These are phyloP conservation scores for Mastomys coucha DNA, from an alignment of 2,113 vertebrate species.

Conservation along the genomic window DNA sequence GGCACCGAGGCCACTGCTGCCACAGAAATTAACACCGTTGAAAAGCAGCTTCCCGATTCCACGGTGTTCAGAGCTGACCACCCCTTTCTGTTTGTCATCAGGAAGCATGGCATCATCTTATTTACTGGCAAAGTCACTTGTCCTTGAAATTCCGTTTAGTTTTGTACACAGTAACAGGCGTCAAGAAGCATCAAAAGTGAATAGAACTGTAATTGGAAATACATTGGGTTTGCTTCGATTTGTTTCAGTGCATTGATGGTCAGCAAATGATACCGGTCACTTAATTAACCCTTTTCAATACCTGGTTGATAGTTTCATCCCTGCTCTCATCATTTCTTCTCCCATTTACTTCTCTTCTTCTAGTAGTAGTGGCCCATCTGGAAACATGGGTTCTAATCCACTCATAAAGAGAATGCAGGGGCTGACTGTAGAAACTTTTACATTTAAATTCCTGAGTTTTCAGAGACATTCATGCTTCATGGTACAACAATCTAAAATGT, in stretches of 20 bases:
- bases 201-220: background rate
- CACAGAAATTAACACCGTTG: constrained; percentile 49
- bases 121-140: constrained; percentile 85
- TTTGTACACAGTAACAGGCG: background rate
- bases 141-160: constrained; percentile 75
- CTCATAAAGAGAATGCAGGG: background rate
- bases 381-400: background rate
- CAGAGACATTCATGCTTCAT: background rate
- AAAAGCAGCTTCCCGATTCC: constrained; percentile 64
- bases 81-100: constrained; percentile 87
- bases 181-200: background rate
- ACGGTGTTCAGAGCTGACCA: constrained; percentile 82
- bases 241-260: background rate
- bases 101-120: constrained; percentile 82
- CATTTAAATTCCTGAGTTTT: background rate
- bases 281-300: constrained; percentile 15
- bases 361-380: background rate
- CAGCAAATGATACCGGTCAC: background rate
- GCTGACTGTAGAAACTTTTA: background rate
- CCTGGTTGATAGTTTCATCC: background rate
- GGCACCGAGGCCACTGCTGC: constrained; percentile 82
- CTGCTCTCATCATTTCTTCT: background rate
- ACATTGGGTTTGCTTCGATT: background rate
- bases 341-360: background rate
- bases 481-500: background rate